Conservation (phyloP, 2,797 vertebrate species). For the Sebastiscus tertius region DNA sequence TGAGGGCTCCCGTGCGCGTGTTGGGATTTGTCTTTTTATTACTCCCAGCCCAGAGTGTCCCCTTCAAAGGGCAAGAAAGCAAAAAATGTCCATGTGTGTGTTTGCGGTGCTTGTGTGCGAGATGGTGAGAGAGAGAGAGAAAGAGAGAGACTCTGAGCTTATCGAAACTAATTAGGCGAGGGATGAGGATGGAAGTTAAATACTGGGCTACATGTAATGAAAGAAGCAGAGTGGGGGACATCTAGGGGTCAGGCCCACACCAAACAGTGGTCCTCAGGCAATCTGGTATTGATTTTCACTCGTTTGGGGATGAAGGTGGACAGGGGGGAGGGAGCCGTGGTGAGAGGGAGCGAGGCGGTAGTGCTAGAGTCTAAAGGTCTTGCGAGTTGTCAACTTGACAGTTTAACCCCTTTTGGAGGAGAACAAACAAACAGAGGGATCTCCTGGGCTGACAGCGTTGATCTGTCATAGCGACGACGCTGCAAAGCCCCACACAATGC, state of each 20-base stretch:
- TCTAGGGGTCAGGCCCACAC: conserved; percentile 88
- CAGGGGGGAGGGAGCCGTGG: conserved; percentile 13
- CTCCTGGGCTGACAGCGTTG: conserved; percentile 82
- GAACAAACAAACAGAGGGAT: conserved; percentile 84
- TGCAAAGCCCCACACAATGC: conserved; percentile 73
- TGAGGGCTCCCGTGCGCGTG: conserved; percentile 60
- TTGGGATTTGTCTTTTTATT: conserved; percentile 75
- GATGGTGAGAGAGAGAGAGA: conserved; percentile 38
- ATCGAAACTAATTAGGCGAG: conserved; percentile 92
- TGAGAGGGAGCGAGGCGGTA: conserved; percentile 63
- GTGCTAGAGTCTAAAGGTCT: conserved; percentile 79
- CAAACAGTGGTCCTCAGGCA: conserved; percentile 87
- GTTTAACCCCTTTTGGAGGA: conserved; percentile 86
- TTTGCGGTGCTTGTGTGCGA: conserved; percentile 40
- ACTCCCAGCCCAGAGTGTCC: conserved; percentile 68
- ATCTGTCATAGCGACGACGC: conserved; percentile 81
- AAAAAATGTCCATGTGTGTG: conserved; percentile 59
- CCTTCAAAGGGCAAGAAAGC: conserved; percentile 63
- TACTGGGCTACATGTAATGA: conserved; percentile 88
- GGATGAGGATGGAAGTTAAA: conserved; percentile 93
- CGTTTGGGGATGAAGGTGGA: conserved; percentile 83
- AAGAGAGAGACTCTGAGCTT: conserved; percentile 79
- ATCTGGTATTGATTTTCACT: conserved; percentile 91
- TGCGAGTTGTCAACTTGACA: conserved; percentile 86
- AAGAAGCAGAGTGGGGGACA: conserved; percentile 88